Base-by-base conservation (phyloP, 35 echinoderm and acorn worm genomes). In the Holothuria glaberrima region DNA sequence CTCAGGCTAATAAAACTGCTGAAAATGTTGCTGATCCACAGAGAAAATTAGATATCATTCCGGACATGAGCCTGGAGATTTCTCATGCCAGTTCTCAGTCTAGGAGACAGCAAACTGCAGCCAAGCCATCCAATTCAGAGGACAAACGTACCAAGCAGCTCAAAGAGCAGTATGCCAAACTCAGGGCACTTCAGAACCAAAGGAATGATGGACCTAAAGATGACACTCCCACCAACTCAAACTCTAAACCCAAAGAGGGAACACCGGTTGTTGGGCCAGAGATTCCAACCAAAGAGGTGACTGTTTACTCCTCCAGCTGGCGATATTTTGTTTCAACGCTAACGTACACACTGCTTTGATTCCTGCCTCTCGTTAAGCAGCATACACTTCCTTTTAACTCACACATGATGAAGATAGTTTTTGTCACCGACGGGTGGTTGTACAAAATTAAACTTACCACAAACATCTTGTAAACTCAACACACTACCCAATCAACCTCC, bases 151-250 rank as follows among this genome's bases (percentile, higher is more conserved):
- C 89, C 27, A 48, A 80, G 24, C 94, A 88, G 57, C 91, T 96
- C 56, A 96, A 96, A 71, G 91, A 92, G 69, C 94, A 96, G 62
- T 96, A 96, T 88, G 94, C 94, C 80, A 96, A 88, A 72, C 75
- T 96, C 19, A 86, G 94, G n/a, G 87, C 66, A 59, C 86, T 92
- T 20, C 91, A 96, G 57, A 82, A 33, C 9, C 36, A 78, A 48
- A 78, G 50, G 18, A 48, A 78, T 33, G 32, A 61, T 5, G n/a
- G 35, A 38, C 9, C 4, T 14, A 84, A 18, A 17, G 26, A 61
- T 16, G 80, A 84, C 7, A 19, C 26, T 2, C 21, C 27, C 22
- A 81, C 17, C n/a, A 81, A 28, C 27, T 20, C 52, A 0, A 54
- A 41, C 21, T 7, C 33, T 61, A 56, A 31, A 22, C 54, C 34